A percentile compares a stretch with the other conserved stretches of the same genome.
Evolutionary conservation across 2,113 vertebrate species (phyloP).

Genomic region (Turnix velox): DNA sequence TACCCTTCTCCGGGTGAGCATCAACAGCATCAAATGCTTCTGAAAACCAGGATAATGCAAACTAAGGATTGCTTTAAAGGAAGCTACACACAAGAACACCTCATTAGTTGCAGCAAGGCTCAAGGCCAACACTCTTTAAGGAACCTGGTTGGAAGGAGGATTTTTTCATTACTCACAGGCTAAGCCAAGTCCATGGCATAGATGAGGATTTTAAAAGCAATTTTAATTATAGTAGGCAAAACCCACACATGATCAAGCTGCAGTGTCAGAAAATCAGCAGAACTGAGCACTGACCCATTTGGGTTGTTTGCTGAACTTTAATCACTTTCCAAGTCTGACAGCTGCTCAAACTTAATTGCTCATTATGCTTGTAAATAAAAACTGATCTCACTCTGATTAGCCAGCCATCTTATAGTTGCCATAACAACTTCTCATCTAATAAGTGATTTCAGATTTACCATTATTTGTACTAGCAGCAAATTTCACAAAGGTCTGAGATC

Average conservation of each 20-base stretch:
- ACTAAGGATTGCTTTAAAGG: background rate
- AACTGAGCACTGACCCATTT: slow-evolving; percentile 48
- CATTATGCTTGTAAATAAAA: slow-evolving; percentile 66
- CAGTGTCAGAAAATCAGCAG: slow-evolving; percentile 27
- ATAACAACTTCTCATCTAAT: slow-evolving; percentile 64
- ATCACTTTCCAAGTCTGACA: slow-evolving; percentile 61
- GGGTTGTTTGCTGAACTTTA: slow-evolving; percentile 64
- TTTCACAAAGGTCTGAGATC: slow-evolving; percentile 54
- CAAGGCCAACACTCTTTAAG: background rate
- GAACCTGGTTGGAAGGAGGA: background rate
- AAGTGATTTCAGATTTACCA: slow-evolving; percentile 59
- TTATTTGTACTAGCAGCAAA: slow-evolving; percentile 50
- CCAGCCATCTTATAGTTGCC: slow-evolving; percentile 56
- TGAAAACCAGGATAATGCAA: background rate
- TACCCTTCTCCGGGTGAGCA: background rate
- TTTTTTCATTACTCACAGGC: background rate
- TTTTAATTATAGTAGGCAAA: slow-evolving; percentile 40
- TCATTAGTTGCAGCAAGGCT: background rate
- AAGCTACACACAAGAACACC: background rate
- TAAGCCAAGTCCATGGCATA: background rate
- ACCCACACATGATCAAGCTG: slow-evolving; percentile 6
- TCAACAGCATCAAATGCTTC: background rate
- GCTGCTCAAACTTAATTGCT: slow-evolving; percentile 69
- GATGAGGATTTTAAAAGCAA: slow-evolving; percentile 17
- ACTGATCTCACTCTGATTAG: slow-evolving; percentile 65